A percentile compares a stretch with the other conserved stretches of the same genome.
phyloP scores from a whole-genome alignment of 1,140 invertebrate species.

The Drosophila quadrilineata region DNA sequence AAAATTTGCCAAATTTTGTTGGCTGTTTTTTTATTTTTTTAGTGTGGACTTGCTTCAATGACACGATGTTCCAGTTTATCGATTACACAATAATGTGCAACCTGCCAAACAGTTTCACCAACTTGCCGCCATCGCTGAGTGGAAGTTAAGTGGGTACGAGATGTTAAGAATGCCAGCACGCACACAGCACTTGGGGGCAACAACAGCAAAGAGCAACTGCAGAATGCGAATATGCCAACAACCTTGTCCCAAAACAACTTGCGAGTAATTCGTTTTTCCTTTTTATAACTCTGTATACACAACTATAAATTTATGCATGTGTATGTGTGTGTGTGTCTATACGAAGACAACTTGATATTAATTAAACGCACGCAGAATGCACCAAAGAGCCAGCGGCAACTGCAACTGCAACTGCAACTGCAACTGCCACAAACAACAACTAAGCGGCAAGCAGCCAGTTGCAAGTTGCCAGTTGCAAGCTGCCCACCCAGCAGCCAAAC shows the following conservation, averaged over 20 bases:
- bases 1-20: background rate
- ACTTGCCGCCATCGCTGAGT: slow-evolving; percentile 13
- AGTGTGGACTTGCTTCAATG: slow-evolving; percentile 16
- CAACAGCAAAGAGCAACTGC: slow-evolving; percentile 20
- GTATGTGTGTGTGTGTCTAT: slow-evolving; percentile 2
- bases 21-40: background rate
- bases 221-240: slow-evolving; percentile 56
- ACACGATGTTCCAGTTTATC: slow-evolving; percentile 51
- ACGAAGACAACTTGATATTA: slow-evolving; percentile 62
- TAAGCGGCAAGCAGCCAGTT: slow-evolving; percentile 8
- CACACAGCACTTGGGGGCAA: slow-evolving; percentile 33
- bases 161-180: slow-evolving; percentile 41
- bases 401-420: slow-evolving; percentile 1
- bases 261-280: slow-evolving; percentile 51
- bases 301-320: slow-evolving; percentile 7
- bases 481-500: slow-evolving; percentile 67
- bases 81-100: slow-evolving; percentile 60
- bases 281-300: slow-evolving; percentile 36
- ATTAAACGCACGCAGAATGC: slow-evolving; percentile 69
- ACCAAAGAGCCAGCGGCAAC: slow-evolving; percentile 36
- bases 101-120: slow-evolving; percentile 62
- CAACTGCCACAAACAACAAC: background rate
- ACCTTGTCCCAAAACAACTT: slow-evolving; percentile 79
- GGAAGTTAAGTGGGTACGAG: slow-evolving; percentile 39
- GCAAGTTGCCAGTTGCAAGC: slow-evolving; percentile 25